Conservation (phyloP, 2,888 invertebrate species). For the Cephus rjabovi region DNA sequence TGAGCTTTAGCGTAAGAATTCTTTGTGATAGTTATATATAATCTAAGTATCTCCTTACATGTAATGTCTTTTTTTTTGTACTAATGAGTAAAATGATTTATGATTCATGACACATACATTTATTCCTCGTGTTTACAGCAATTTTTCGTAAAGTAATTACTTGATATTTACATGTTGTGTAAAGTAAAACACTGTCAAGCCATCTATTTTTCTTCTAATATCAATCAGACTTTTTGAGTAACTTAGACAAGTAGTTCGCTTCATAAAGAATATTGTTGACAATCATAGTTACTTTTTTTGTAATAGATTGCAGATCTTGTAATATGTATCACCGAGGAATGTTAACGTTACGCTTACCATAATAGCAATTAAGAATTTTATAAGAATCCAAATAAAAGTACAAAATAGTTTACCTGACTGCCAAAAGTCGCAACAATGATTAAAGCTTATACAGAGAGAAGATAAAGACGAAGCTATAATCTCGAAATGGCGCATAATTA, state of each 20-base stretch:
- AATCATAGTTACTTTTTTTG: neutral
- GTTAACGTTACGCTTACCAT: neutral
- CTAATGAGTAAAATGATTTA: neutral
- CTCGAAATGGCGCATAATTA: neutral
- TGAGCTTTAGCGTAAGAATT: conserved; percentile 60
- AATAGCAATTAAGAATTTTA: neutral
- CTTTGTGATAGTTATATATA: neutral
- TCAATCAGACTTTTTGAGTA: neutral
- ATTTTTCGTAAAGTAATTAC: neutral
- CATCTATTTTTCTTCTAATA: neutral
- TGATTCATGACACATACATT: neutral
- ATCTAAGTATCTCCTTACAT: neutral
- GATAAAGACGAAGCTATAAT: neutral
- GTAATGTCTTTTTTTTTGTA: neutral
- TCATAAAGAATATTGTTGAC: neutral
- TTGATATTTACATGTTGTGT: neutral
- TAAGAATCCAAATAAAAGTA: neutral
- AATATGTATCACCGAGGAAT: neutral
- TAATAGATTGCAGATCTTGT: neutral
- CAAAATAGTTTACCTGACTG: neutral
- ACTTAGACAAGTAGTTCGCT: neutral
- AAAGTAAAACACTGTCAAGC: neutral
- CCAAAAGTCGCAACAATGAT: neutral
- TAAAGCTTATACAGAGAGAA: neutral
- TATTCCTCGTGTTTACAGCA: neutral